These are phyloP conservation scores for Cyanoliseus patagonus DNA, from an alignment of 2,113 vertebrate species.

Conservation along the genomic window DNA sequence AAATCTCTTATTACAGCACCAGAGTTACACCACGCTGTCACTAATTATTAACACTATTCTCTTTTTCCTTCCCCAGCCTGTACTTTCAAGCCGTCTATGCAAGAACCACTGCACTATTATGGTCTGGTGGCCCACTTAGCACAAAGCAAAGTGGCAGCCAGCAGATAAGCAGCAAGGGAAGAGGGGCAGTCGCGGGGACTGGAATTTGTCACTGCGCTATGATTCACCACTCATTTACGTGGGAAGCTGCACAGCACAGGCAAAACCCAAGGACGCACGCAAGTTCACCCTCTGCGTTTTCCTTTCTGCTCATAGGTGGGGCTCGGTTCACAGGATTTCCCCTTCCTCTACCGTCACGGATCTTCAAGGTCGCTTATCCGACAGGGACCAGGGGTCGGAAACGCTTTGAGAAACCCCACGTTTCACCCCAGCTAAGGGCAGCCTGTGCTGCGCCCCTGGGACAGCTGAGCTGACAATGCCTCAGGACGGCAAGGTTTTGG, in stretches of 20 bases:
- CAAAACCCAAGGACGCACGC: background rate
- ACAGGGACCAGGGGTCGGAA: background rate
- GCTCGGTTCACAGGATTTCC: slow-evolving; percentile 44
- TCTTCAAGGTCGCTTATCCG: background rate
- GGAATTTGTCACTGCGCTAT: background rate
- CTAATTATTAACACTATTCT: background rate
- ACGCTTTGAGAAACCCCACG: fast-evolving
- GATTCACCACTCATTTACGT: slow-evolving; percentile 39
- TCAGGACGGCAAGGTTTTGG: background rate
- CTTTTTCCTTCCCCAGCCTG: background rate
- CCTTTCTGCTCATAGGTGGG: slow-evolving; percentile 18
- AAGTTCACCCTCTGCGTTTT: background rate
- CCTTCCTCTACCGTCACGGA: background rate
- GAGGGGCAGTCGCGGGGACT: background rate
- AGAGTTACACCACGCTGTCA: background rate
- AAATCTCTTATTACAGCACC: background rate
- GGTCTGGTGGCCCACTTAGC: background rate
- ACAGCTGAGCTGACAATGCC: background rate
- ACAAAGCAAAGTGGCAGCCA: slow-evolving; percentile 12
- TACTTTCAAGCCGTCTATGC: background rate
- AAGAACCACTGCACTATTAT: background rate
- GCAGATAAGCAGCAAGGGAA: slow-evolving; percentile 31
- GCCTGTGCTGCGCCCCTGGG: background rate
- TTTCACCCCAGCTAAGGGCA: background rate
- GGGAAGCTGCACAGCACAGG: background rate